Evolutionary conservation across 1,140 invertebrate species (phyloP).

Genomic region (Copidosoma floridanum): DNA sequence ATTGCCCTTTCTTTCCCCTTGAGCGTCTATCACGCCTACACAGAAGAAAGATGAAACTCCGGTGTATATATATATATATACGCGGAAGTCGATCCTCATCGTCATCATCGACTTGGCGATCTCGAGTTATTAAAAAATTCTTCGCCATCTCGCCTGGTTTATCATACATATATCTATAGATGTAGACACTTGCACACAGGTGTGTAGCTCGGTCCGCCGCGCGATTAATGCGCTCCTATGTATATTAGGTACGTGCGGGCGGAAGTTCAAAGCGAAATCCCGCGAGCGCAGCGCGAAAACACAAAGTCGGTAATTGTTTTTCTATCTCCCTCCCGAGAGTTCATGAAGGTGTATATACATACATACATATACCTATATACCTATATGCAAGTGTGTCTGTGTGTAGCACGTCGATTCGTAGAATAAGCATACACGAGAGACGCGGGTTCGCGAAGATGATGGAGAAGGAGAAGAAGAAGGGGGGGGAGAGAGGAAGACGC

Average conservation of each 20-base stretch:
- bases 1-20: no score
- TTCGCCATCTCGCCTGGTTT: neutral
- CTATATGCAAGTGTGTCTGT: no score
- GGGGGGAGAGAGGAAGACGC: neutral
- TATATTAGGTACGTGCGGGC: no score
- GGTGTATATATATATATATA: neutral
- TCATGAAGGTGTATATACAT: no score
- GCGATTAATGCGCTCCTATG: neutral
- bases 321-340: slow-evolving; percentile 20
- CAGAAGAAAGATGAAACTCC: no score
- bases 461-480: slow-evolving; percentile 20
- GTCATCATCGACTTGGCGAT: no score
- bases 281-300: neutral
- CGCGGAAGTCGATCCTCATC: neutral
- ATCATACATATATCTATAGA: no score
- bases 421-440: slow-evolving; percentile 22
- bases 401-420: slow-evolving; percentile 11
- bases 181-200: no score
- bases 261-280: slow-evolving; percentile 8
- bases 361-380: no score
- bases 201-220: no score
- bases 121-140: neutral
- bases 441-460: slow-evolving; percentile 7
- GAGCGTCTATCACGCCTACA: no score
- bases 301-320: slow-evolving; percentile 18